A percentile compares a stretch with the other conserved stretches of the same genome.
Evolutionary conservation across 2,888 invertebrate genomes (phyloP).

Genomic region (Tenthredo scrophulariae): DNA sequence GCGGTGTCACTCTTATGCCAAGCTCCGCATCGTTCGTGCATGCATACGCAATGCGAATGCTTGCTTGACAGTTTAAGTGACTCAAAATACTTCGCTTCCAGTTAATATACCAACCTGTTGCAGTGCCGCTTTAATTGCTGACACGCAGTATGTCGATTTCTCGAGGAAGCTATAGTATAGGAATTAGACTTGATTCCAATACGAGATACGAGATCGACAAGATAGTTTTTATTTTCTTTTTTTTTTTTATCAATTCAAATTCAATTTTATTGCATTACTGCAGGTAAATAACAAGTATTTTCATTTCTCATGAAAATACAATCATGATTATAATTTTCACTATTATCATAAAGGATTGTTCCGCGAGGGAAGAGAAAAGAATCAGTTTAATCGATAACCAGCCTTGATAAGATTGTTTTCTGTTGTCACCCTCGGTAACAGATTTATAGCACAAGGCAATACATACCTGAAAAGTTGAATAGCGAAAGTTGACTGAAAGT

Average conservation of each 20-base stretch:
- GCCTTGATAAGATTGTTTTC: not conserved
- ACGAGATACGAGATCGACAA: not conserved
- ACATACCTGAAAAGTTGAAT: too few species aligned
- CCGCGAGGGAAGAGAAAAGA: not conserved
- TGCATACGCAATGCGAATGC: constrained; percentile 50
- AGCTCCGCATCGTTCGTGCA: constrained; percentile 41
- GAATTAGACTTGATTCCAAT: constrained; percentile 5
- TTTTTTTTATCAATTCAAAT: not conserved
- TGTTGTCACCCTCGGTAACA: not conserved
- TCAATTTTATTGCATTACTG: not conserved
- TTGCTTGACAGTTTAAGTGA: constrained; percentile 48
- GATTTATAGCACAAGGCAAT: too few species aligned
- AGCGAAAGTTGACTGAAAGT: too few species aligned
- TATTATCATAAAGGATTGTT: not conserved
- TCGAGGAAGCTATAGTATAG: not conserved
- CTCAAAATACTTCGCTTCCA: constrained; percentile 47
- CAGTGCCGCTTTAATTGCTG: constrained; percentile 48
- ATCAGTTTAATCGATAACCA: not conserved
- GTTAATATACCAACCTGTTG: constrained; percentile 50
- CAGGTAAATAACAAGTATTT: not conserved
- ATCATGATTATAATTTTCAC: not conserved
- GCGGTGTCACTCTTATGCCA: constrained; percentile 39
- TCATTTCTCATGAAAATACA: not conserved
- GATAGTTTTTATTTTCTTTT: not conserved
- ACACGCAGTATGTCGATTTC: constrained; percentile 47